Conservation (phyloP, 2,888 invertebrate species). For the Platynereis dumerilii region DNA sequence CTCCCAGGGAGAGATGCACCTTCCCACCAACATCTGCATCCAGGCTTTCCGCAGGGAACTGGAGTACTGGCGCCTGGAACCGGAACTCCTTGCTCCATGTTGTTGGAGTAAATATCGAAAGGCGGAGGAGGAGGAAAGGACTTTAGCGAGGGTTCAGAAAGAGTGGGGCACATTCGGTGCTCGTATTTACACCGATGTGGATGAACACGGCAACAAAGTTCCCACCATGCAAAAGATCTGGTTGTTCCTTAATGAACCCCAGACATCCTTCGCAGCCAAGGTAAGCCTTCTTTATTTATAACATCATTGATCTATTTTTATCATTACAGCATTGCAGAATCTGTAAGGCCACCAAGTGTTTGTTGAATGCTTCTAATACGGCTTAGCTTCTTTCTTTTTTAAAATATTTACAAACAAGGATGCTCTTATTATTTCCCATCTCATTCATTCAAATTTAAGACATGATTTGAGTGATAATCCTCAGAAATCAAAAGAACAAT, state of each 20-base stretch:
- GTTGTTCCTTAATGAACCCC: constrained; percentile 21
- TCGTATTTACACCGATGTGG: constrained; percentile 11
- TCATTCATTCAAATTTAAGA: too few relatives aligned
- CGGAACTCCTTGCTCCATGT: constrained; percentile 12
- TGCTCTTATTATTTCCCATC: too few relatives aligned
- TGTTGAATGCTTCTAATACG: too few relatives aligned
- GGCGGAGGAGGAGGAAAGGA: constrained; percentile 9
- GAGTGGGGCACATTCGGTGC: constrained; percentile 11
- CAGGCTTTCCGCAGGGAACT: constrained; percentile 6
- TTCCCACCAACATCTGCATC: constrained; percentile 2
- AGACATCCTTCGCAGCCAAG: constrained; percentile 17
- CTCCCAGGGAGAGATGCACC: constrained; percentile 11
- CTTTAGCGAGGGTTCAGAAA: constrained; percentile 1
- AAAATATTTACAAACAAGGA: too few relatives aligned
- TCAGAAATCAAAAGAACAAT: too few relatives aligned
- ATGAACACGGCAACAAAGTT: constrained; percentile 10
- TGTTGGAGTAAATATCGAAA: constrained; percentile 8
- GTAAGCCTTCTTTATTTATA: constrained; percentile 2
- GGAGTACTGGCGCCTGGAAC: constrained; percentile 13
- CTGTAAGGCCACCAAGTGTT: too few relatives aligned
- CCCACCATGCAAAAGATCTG: constrained; percentile 15
- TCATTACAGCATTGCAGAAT: too few relatives aligned
- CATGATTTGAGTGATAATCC: too few relatives aligned
- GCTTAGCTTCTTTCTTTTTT: too few relatives aligned
- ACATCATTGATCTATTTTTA: too few relatives aligned